A percentile compares a stretch with the other conserved stretches of the same genome.
Evolutionary conservation across 2,888 invertebrate genomes (phyloP).

Genomic region (Rhopalosiphum nymphaeae): DNA sequence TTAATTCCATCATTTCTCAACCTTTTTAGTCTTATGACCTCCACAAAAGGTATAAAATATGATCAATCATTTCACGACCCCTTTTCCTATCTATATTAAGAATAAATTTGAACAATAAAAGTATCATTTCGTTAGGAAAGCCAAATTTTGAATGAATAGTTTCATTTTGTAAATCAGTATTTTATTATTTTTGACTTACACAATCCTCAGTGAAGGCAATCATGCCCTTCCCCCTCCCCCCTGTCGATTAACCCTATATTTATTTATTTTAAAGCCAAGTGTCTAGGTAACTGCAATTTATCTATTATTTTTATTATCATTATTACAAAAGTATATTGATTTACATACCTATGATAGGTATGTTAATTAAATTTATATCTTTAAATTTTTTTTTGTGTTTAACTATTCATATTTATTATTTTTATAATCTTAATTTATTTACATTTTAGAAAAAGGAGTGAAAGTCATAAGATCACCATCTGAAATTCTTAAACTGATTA

Average conservation of each 20-base stretch:
- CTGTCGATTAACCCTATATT: no score
- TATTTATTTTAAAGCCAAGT: neutral
- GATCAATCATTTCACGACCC: no score
- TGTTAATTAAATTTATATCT: neutral
- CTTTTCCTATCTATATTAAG: no score
- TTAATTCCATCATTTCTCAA: neutral
- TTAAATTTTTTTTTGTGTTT: neutral
- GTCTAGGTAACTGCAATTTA: neutral
- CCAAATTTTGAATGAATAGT: no score
- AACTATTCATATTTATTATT: neutral
- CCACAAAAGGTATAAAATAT: no score
- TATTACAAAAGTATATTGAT: neutral
- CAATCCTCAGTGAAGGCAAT: no score
- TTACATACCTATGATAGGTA: neutral
- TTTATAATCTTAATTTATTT: neutral
- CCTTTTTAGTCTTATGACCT: no score
- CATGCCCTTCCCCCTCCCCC: no score
- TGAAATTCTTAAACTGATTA: conserved; percentile 50
- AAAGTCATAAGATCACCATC: conserved; percentile 41
- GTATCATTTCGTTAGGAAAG: no score
- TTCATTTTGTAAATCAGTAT: no score
- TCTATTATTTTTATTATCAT: neutral
- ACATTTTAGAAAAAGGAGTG: conserved; percentile 59
- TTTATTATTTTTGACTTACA: no score
- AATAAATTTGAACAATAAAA: no score